Base-by-base conservation (phyloP, 2,113 vertebrate species). In the Hirundichthys speculiger region DNA sequence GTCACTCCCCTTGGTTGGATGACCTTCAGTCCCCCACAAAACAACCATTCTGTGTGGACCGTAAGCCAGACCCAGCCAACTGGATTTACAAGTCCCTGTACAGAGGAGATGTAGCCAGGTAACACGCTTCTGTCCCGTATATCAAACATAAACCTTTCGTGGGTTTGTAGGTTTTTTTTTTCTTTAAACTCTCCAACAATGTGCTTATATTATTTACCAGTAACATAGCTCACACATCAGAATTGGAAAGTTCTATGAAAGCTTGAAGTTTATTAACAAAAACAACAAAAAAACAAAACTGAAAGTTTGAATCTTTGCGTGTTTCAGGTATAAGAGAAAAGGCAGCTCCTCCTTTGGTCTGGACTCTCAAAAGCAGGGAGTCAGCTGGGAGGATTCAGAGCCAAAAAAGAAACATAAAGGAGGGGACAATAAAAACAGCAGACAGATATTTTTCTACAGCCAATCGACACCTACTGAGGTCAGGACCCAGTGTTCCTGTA, bases 51-150 rank as follows among this genome's bases (percentile, higher is more conserved):
- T 93, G 93, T n/a, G 89, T 93, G 56, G 96, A 98, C 82, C 92
- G 88, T 75, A 97, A 95, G 54, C 85, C 95, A 0, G 97, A 99
- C 69, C 84, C 88, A 30, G 92, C 95, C 45, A 99, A 99, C 91
- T 98, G 96, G 98, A 92, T 96, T 21, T 99, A 99, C 62, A 98
- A 96, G 75, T 98, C 96, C 6, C 87, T 98, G 11, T 99, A 99
- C 86, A 94, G 95, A 38, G 96, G 92, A 64, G 93, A 98, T 20
- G 92, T 99, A 52, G 92, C 96, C 40, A 94, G 95, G 98, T 99
- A 95, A 2, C 21, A 6, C 39, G 18, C 11, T 14, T 13, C 18
- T 22, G 16, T 50, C 38, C 20, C 22, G 14, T 4, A n/a, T 18
- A 16, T 30, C 13, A 21, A 14, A 39, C 10, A 38, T 7, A 24